Conservation (phyloP, 2,113 vertebrate genomes). For the Galbula dea region DNA sequence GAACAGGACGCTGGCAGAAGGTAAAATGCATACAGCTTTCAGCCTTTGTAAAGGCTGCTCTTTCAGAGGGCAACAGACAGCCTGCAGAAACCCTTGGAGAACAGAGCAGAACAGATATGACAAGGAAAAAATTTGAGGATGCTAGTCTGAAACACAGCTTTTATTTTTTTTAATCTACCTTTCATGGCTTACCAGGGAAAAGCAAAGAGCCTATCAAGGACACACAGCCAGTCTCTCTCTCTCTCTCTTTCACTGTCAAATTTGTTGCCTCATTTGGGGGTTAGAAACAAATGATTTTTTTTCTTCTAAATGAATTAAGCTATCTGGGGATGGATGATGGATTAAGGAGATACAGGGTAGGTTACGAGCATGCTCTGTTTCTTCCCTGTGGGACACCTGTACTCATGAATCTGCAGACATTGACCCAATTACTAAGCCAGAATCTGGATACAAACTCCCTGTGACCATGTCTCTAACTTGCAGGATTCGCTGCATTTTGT, state of each 20-base stretch:
- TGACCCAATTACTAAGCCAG: conserved; percentile 64
- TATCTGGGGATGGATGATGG: conserved; percentile 60
- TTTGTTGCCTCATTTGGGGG: conserved; percentile 41
- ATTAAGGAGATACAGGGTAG: conserved; percentile 38
- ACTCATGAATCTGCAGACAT: conserved; percentile 57
- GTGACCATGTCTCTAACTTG: conserved; percentile 9
- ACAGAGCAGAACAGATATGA: background rate
- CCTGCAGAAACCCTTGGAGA: background rate
- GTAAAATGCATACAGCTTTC: background rate
- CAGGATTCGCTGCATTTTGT: conserved; percentile 40
- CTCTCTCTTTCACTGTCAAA: conserved; percentile 50
- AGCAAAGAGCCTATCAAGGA: conserved; percentile 46
- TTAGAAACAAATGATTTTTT: conserved; percentile 46
- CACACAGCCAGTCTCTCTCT: background rate
- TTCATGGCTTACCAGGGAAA: background rate
- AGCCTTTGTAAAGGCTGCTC: background rate
- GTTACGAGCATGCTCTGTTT: conserved; percentile 53
- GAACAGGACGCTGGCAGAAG: background rate
- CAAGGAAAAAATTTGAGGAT: background rate
- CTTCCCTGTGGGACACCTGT: conserved; percentile 46
- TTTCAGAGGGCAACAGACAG: background rate
- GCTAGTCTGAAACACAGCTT: conserved; percentile 2
- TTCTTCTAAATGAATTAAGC: conserved; percentile 64
- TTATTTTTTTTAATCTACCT: background rate
- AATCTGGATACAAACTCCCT: conserved; percentile 57